Base-by-base conservation (phyloP, 2,888 invertebrate genomes). In the Taenaris catops region DNA sequence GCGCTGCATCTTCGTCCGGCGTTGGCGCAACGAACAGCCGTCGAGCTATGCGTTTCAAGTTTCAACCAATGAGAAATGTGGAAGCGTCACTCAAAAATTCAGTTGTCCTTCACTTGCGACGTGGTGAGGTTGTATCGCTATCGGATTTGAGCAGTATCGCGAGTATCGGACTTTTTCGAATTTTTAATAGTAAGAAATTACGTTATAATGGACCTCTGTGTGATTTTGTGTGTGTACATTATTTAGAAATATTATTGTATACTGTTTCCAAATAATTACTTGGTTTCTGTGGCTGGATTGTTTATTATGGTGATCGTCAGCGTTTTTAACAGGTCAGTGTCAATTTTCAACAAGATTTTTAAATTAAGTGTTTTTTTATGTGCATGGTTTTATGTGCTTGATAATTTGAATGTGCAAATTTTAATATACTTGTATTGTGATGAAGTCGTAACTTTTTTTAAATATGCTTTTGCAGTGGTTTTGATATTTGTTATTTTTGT, bases 271-370 rank as follows among this genome's bases (percentile, higher is more conserved):
- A 19, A 10, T 23, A 23, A 31, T 7, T 16, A 3, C 7, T 20
- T 28, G 2, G 46, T 58, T 47, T 46, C 31, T 39, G 46, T 44
- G 34, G 48, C 60, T 68, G 81, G 83, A 80, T 81, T 75, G 64
- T 76, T 75, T 71, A 83, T 63, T 72, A 86, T 86, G 84, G 84
- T 86, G 66, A 84, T 86, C 62, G 83, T 86, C 66, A 74, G 84
- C 66, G 84, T 86, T 60, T 86, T 86, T 64, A 86, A 79, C 74
- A 84, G 84, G 84, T 84, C 58, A 72, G 80, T 71, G 41, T 24
- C 28, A 17, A 11, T 42, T 32, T 44, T 6, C 11, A 14, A 3
- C 19, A 12, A 14, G 8, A 20, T 28, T 7, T 31, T 12, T 19
- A 7, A 8, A 6, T 12, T 26, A n/a, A 8, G 4, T 20, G 8